These are phyloP conservation scores for Nothura maculosa DNA, from an alignment of 2,797 vertebrate species.

Conservation along the genomic window DNA sequence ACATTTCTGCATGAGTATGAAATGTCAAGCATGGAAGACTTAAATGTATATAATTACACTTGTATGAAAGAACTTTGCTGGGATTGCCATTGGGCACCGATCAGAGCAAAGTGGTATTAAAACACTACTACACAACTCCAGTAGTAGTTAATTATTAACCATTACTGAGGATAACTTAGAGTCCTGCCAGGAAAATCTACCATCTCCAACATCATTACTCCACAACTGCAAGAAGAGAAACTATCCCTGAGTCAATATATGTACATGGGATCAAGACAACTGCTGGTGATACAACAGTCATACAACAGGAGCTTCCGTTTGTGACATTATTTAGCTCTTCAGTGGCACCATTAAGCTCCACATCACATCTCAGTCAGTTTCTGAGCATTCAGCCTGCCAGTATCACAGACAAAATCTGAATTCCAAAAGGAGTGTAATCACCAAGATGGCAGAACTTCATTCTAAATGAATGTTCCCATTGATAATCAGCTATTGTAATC, in stretches of 20 bases:
- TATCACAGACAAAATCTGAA: not conserved
- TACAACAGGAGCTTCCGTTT: not conserved
- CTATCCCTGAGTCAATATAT: not conserved
- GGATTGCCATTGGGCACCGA: not conserved
- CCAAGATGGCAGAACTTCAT: not conserved
- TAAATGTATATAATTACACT: not conserved
- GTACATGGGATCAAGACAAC: not conserved
- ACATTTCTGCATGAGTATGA: not conserved
- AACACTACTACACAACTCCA: not conserved
- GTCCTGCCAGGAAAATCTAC: not conserved
- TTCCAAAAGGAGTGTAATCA: not conserved
- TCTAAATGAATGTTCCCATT: not conserved
- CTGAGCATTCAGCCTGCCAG: not conserved
- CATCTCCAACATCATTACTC: not conserved
- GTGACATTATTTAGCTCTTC: not conserved
- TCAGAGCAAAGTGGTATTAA: not conserved
- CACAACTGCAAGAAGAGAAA: accelerated
- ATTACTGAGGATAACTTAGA: not conserved
- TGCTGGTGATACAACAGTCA: not conserved
- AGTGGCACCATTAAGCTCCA: not conserved
- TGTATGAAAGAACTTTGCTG: not conserved
- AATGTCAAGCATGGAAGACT: not conserved
- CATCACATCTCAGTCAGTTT: not conserved
- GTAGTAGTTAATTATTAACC: not conserved
- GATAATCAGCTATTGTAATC: not conserved